These are phyloP conservation scores for Sphaerophoria taeniata DNA, from an alignment of 2,888 invertebrate genomes.

Conservation along the genomic window DNA sequence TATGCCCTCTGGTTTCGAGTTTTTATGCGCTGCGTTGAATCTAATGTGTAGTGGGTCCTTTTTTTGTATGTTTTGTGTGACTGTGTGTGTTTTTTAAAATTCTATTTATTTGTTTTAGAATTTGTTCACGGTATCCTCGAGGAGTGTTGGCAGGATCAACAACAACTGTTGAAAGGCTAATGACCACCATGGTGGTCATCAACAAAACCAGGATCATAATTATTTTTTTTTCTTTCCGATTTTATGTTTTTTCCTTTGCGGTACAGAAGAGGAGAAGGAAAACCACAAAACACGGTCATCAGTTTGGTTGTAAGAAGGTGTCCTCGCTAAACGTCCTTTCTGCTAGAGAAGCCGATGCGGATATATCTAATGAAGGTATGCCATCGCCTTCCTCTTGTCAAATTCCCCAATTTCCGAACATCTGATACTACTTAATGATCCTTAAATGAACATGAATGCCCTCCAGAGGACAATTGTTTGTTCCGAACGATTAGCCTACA, in stretches of 20 bases:
- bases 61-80: constrained; percentile 46
- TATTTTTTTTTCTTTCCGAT: constrained; percentile 39
- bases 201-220: constrained; percentile 55
- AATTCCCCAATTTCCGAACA: constrained; percentile 59
- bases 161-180: constrained; percentile 74
- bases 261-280: constrained; percentile 33
- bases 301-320: constrained; percentile 13
- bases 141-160: constrained; percentile 42
- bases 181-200: constrained; percentile 59
- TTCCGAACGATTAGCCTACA: constrained; percentile 42
- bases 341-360: constrained; percentile 31
- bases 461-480: constrained; percentile 10
- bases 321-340: constrained; percentile 46
- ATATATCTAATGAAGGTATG: constrained; percentile 36
- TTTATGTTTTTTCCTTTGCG: constrained; percentile 9
- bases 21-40: constrained; percentile 13
- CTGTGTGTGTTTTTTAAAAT: constrained; percentile 30
- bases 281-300: constrained; percentile 53
- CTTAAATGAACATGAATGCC: constrained; percentile 19
- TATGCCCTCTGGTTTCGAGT: constrained; percentile 48
- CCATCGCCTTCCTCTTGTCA: constrained; percentile 10
- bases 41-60: constrained; percentile 47
- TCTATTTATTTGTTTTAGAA: constrained; percentile 59
- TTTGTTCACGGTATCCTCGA: constrained; percentile 60
- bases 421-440: constrained; percentile 73